Evolutionary conservation across 2,113 vertebrate genomes (phyloP).

Genomic region (Natator depressus): DNA sequence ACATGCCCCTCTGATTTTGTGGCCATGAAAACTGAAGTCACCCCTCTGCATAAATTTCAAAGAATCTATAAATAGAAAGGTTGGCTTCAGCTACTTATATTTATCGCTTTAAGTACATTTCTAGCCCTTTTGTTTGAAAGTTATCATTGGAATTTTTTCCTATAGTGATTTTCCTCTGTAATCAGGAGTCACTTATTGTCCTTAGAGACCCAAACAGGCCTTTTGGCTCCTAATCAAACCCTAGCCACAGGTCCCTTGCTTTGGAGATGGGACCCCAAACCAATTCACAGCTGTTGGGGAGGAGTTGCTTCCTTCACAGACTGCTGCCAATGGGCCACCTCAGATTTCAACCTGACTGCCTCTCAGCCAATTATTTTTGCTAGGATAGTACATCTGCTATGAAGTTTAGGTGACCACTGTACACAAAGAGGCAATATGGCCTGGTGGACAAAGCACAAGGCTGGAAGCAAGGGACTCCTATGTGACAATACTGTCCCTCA

Average conservation of each 20-base stretch:
- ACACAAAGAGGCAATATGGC: neutral
- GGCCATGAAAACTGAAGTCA: conserved; percentile 52
- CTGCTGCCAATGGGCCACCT: neutral
- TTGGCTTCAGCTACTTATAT: conserved; percentile 32
- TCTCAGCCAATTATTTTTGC: neutral
- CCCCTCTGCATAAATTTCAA: conserved; percentile 18
- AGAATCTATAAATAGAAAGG: neutral
- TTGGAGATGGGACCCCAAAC: neutral
- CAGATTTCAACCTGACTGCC: neutral
- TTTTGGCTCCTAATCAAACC: neutral
- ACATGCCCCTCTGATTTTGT: neutral
- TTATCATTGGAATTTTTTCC: neutral
- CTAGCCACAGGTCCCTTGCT: neutral
- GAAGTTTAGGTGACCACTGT: neutral
- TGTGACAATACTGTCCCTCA: neutral
- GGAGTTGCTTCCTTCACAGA: neutral
- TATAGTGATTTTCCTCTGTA: neutral
- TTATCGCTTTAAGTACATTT: conserved; percentile 17
- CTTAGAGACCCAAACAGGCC: neutral
- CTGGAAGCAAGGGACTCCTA: neutral
- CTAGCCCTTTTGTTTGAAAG: neutral
- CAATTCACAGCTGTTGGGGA: neutral
- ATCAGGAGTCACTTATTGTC: conserved; percentile 11
- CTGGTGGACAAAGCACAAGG: neutral
- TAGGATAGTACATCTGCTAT: neutral